phyloP scores from a whole-genome alignment of 2,797 vertebrate genomes.

The Enteromius mattozi region DNA sequence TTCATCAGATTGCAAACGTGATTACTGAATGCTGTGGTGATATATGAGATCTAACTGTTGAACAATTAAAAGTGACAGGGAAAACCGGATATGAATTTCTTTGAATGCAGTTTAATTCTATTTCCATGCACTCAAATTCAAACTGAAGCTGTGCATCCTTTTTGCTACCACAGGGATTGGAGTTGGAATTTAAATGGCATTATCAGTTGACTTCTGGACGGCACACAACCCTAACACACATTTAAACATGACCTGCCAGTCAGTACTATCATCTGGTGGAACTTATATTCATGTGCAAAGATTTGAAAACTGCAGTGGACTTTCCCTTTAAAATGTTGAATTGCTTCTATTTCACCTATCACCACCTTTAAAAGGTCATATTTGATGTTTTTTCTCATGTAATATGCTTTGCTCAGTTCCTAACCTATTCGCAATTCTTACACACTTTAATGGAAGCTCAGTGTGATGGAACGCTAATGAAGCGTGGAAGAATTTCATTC shows the following conservation, averaged over 20 bases:
- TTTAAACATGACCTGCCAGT: neutral
- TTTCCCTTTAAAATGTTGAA: conserved; percentile 18
- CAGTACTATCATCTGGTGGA: neutral
- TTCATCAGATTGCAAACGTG: neutral
- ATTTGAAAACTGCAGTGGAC: conserved; percentile 1
- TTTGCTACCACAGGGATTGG: neutral
- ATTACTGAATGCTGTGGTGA: neutral
- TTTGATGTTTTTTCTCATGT: conserved; percentile 18
- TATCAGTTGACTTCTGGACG: neutral
- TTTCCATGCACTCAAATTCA: neutral
- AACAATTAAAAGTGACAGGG: neutral
- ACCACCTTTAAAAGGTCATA: conserved; percentile 36
- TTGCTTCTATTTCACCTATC: conserved; percentile 28
- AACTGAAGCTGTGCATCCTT: neutral
- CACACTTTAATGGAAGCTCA: conserved; percentile 16
- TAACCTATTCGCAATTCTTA: conserved; percentile 12
- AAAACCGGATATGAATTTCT: too few relatives aligned
- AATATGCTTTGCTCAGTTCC: conserved; percentile 12
- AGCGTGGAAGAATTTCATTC: conserved; percentile 12
- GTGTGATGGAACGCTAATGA: conserved; percentile 11
- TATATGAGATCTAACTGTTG: neutral
- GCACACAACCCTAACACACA: neutral
- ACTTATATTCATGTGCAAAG: neutral
- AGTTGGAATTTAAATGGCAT: neutral
- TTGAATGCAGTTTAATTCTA: neutral